Percentiles rank a stretch among this genome's conserved stretches.
These are phyloP conservation scores for Incurvaria masculella DNA, from an alignment of 2,888 invertebrate species.

Conservation along the genomic window DNA sequence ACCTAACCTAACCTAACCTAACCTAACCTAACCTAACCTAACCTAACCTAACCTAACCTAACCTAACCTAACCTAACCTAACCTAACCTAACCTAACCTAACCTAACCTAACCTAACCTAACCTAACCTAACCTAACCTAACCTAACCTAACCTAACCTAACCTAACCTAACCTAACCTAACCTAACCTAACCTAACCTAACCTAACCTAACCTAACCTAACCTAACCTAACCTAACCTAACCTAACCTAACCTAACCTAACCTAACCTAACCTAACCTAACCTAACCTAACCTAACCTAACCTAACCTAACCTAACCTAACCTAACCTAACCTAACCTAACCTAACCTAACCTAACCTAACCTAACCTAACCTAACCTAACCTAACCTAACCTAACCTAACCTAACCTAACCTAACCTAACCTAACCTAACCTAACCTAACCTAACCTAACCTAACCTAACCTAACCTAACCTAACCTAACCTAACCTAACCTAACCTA, in stretches of 20 bases:
- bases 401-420: too few relatives aligned
- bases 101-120: conserved; percentile 6
- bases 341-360: too few relatives aligned
- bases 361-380: too few relatives aligned
- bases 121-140: conserved; percentile 6
- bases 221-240: conserved; percentile 6
- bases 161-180: conserved; percentile 6
- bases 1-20: conserved; percentile 6
- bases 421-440: too few relatives aligned
- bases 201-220: conserved; percentile 6
- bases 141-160: conserved; percentile 6
- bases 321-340: too few relatives aligned
- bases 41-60: conserved; percentile 6
- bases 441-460: too few relatives aligned
- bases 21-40: conserved; percentile 6
- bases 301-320: conserved; percentile 6
- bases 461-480: too few relatives aligned
- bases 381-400: too few relatives aligned
- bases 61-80: conserved; percentile 6
- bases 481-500: too few relatives aligned
- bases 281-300: conserved; percentile 6
- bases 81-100: conserved; percentile 6
- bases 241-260: conserved; percentile 6
- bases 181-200: conserved; percentile 6
- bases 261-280: conserved; percentile 6